Conservation (phyloP, 2,888 invertebrate species). For the Andricus quercusramuli region DNA sequence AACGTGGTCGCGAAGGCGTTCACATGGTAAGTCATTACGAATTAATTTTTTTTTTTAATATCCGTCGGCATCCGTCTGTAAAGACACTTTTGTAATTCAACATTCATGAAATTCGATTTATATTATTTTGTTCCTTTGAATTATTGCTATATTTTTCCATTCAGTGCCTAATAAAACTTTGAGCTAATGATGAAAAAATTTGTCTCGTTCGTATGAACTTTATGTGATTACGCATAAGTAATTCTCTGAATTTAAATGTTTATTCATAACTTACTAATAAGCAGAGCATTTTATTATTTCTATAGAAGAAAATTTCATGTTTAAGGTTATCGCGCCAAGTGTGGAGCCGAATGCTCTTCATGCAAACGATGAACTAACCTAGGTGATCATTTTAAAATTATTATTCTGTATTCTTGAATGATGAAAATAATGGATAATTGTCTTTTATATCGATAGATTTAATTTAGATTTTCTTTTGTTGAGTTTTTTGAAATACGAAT, state of each 20-base stretch:
- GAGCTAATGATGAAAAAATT: not conserved
- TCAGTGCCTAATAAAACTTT: not conserved
- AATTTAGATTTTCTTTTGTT: too few species aligned
- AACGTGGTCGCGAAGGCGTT: not conserved
- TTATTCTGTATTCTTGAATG: not conserved
- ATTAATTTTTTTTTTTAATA: not conserved
- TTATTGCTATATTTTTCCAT: not conserved
- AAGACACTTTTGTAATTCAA: not conserved
- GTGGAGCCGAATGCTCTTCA: not conserved
- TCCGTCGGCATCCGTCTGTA: not conserved
- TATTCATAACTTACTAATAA: not conserved
- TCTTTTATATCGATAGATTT: too few species aligned
- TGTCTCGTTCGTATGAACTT: slow-evolving; percentile 38
- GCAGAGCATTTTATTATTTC: not conserved
- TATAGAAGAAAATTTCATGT: not conserved
- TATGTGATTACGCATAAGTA: not conserved
- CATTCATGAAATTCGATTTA: not conserved
- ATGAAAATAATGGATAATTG: too few species aligned
- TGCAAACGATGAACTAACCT: not conserved
- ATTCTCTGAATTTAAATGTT: not conserved
- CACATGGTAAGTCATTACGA: slow-evolving; percentile 7
- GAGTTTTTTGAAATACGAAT: too few species aligned
- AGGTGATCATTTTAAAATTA: not conserved
- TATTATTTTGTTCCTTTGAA: not conserved
- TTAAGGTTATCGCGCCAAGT: not conserved